Percentiles rank a stretch among this genome's conserved stretches.
Conservation (phyloP, 2,113 vertebrate genomes). For the Parus major region DNA sequence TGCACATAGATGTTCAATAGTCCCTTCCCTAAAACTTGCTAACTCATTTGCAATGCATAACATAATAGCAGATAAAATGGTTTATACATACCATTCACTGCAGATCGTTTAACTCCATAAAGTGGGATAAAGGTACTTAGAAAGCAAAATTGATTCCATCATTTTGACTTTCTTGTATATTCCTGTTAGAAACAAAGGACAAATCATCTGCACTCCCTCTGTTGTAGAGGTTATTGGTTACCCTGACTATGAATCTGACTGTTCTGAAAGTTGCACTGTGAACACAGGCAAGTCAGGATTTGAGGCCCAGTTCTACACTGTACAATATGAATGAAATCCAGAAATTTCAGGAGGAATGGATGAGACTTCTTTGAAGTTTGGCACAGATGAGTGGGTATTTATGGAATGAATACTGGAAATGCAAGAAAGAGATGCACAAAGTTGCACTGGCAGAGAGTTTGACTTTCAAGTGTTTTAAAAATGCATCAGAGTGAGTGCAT, state of each 20-base stretch:
- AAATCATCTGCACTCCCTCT: neutral
- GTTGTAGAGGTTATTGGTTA: neutral
- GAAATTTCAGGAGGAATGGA: neutral
- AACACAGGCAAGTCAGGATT: neutral
- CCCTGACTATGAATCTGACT: neutral
- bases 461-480: neutral
- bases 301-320: neutral
- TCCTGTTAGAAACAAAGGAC: neutral
- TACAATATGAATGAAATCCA: neutral
- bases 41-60: neutral
- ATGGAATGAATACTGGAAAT: neutral
- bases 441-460: neutral
- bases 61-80: neutral
- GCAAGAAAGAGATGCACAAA: neutral
- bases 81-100: neutral
- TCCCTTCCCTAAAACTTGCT: neutral
- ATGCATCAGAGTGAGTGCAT: neutral
- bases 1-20: fast-evolving
- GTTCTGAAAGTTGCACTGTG: neutral
- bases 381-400: neutral
- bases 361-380: neutral
- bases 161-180: neutral
- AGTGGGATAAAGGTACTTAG: neutral
- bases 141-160: neutral
- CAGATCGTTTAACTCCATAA: neutral